Conservation (phyloP, 2,797 vertebrate species). For the Onychomys leucogaster region DNA sequence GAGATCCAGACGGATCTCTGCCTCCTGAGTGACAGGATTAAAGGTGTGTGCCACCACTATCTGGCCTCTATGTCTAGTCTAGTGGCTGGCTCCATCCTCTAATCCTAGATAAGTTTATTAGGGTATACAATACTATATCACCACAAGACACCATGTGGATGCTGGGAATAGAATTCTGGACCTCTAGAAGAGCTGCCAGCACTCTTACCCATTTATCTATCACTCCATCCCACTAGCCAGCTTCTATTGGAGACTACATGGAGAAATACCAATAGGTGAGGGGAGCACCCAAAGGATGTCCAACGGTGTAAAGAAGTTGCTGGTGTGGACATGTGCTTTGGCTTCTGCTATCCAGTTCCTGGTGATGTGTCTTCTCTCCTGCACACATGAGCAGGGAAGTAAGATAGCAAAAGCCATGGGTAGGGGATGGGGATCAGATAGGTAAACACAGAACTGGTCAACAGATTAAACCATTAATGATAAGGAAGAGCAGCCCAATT, state of each 20-base stretch:
- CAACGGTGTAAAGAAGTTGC: not conserved
- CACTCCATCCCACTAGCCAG: not conserved
- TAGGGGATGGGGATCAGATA: not conserved
- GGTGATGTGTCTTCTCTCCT: not conserved
- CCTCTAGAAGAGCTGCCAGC: not conserved
- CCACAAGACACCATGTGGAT: not conserved
- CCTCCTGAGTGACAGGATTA: too few species aligned
- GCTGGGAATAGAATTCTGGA: not conserved
- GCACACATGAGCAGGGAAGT: not conserved
- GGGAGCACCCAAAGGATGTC: conserved; percentile 8
- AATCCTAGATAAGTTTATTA: too few species aligned
- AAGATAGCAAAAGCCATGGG: not conserved
- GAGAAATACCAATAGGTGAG: conserved; percentile 49
- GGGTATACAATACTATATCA: too few species aligned
- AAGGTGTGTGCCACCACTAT: too few species aligned
- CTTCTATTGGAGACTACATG: not conserved
- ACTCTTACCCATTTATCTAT: not conserved
- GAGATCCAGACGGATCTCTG: too few species aligned
- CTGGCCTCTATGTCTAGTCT: too few species aligned
- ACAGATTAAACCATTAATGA: not conserved
- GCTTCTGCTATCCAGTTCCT: conserved; percentile 7
- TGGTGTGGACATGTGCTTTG: not conserved
- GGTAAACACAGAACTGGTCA: not conserved
- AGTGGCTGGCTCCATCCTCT: too few species aligned
- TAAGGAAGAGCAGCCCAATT: not conserved